Evolutionary conservation across 2,888 invertebrate species (phyloP).

Genomic region (Athetis lepigone): DNA sequence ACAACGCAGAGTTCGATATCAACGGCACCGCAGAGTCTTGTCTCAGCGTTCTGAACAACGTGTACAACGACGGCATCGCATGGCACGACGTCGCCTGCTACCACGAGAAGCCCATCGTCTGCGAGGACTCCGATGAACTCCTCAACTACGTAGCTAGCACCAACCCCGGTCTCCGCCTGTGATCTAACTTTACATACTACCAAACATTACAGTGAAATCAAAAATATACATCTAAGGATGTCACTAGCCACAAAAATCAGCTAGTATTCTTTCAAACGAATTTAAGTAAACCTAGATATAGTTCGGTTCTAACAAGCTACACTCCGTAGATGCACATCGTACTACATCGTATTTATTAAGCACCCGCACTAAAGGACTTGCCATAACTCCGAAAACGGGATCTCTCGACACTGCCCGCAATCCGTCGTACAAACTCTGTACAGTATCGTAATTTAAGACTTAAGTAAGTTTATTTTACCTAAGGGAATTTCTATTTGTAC

Average conservation of each 20-base stretch:
- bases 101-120: constrained; percentile 97
- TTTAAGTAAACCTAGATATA: constrained; percentile 54
- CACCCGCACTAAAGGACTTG: constrained; percentile 68
- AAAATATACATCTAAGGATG: constrained; percentile 31
- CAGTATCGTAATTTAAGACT: constrained; percentile 82
- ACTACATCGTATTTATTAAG: constrained; percentile 69
- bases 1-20: constrained; percentile 97
- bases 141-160: constrained; percentile 96
- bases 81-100: constrained; percentile 98
- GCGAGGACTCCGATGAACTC: constrained; percentile 97
- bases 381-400: constrained; percentile 71
- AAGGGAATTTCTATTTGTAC: constrained; percentile 88
- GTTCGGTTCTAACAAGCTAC: constrained; percentile 47
- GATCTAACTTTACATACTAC: constrained; percentile 75
- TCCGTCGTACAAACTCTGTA: constrained; percentile 80
- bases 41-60: constrained; percentile 96
- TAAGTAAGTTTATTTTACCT: constrained; percentile 83
- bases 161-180: constrained; percentile 95
- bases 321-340: constrained; percentile 57
- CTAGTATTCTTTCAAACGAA: constrained; percentile 43
- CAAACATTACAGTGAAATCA: constrained; percentile 54
- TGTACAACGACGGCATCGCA: constrained; percentile 97
- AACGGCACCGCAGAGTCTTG: constrained; percentile 97
- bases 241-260: constrained; percentile 21
- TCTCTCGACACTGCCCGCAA: constrained; percentile 80